phyloP scores from a whole-genome alignment of 2,797 vertebrate genomes.

The Sebastes iracundus region DNA sequence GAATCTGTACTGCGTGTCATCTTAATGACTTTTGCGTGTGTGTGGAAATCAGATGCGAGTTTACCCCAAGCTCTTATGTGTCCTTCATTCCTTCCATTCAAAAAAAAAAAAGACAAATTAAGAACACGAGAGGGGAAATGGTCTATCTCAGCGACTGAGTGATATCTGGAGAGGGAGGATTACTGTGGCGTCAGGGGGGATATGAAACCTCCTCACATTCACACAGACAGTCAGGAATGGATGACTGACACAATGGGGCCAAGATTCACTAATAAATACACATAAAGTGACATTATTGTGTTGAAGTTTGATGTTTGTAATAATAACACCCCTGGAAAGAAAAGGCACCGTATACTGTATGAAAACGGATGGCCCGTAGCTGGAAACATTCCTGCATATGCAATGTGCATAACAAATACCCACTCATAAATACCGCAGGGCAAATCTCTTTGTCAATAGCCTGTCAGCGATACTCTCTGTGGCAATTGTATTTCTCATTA shows the following conservation, averaged over 20 bases:
- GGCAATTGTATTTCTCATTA: conserved; percentile 66
- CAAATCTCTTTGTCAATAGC: conserved; percentile 66
- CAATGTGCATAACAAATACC: conserved; percentile 44
- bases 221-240: conserved; percentile 44
- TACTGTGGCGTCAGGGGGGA: conserved; percentile 53
- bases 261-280: conserved; percentile 45
- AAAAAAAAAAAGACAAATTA: conserved; percentile 44
- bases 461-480: conserved; percentile 53
- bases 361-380: conserved; percentile 24
- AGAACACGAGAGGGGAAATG: conserved; percentile 52
- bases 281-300: conserved; percentile 32
- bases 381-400: conserved; percentile 40
- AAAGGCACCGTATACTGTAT: conserved; percentile 17
- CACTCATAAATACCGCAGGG: conserved; percentile 38
- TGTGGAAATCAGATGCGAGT: conserved; percentile 33
- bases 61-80: conserved; percentile 19
- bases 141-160: conserved; percentile 48
- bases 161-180: conserved; percentile 65
- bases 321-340: conserved; percentile 28
- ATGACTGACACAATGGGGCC: conserved; percentile 60
- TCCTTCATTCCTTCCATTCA: conserved; percentile 40
- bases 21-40: neutral
- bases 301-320: conserved; percentile 41
- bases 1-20: neutral
- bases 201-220: conserved; percentile 50